These are phyloP conservation scores for Platyscapa corneri DNA, from an alignment of 1,140 invertebrate genomes.

Conservation along the genomic window DNA sequence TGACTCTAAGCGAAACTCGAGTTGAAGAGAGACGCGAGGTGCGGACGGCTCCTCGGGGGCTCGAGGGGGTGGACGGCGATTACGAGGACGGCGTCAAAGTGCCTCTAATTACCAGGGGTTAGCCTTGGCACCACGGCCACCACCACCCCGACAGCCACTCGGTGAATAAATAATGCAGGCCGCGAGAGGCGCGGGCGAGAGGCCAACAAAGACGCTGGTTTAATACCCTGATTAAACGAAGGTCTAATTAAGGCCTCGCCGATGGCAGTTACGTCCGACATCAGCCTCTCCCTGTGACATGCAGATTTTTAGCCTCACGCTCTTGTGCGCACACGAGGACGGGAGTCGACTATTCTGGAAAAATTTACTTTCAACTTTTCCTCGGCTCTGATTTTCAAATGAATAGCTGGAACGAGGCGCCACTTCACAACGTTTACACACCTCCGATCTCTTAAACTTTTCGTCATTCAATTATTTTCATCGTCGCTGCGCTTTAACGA, in stretches of 20 bases:
- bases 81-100: conserved; percentile 25
- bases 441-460: too few relatives aligned
- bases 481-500: too few relatives aligned
- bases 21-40: not conserved
- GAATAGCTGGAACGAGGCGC: not conserved
- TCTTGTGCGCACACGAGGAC: not conserved
- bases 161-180: conserved; percentile 44
- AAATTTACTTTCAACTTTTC: not conserved
- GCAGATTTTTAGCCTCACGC: not conserved
- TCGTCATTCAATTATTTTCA: too few relatives aligned
- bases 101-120: conserved; percentile 34
- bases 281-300: conserved; percentile 1
- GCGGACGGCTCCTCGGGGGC: not conserved
- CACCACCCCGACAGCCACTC: not conserved
- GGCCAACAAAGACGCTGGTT: conserved; percentile 9
- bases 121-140: conserved; percentile 22
- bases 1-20: too few relatives aligned
- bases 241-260: conserved; percentile 31
- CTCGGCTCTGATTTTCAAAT: not conserved
- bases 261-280: too few relatives aligned
- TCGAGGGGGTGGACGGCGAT: not conserved
- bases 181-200: not conserved
- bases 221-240: conserved; percentile 47
- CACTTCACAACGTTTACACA: too few relatives aligned
- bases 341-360: not conserved